Conservation (phyloP, 2,797 vertebrate species). For the Balearica regulorum region DNA sequence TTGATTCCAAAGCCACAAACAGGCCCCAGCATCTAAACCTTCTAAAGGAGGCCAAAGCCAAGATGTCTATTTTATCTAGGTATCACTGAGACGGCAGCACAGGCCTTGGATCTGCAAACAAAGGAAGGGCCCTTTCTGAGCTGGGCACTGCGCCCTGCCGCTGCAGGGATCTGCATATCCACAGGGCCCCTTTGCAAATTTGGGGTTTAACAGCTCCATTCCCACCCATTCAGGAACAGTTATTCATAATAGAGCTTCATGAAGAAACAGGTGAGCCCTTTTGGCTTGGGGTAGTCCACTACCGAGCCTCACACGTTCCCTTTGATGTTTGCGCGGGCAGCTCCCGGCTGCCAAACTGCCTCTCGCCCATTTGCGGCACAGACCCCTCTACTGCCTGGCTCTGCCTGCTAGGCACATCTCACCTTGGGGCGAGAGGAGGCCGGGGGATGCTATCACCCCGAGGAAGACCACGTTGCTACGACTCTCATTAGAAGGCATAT, state of each 20-base stretch:
- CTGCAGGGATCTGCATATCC: background rate
- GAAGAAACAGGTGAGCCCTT: background rate
- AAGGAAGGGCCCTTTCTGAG: background rate
- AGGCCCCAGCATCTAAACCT: background rate
- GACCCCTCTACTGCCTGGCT: background rate
- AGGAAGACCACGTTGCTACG: accelerated
- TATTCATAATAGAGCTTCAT: accelerated
- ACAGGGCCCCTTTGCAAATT: accelerated
- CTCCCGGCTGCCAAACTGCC: background rate
- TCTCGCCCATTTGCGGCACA: accelerated
- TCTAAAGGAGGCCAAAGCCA: background rate
- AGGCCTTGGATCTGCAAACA: background rate
- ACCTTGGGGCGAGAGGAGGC: too few species aligned
- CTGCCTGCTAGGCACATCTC: accelerated
- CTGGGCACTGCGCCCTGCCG: background rate
- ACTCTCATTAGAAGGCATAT: background rate
- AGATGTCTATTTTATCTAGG: background rate
- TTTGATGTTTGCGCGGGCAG: accelerated
- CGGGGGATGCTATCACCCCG: background rate
- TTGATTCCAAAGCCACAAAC: constrained; percentile 37
- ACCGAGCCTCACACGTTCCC: accelerated
- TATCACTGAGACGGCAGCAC: accelerated
- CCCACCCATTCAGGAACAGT: background rate
- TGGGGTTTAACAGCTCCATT: background rate
- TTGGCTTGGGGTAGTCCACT: background rate